Conservation (phyloP, 2,797 vertebrate species). For the Salmo trutta region DNA sequence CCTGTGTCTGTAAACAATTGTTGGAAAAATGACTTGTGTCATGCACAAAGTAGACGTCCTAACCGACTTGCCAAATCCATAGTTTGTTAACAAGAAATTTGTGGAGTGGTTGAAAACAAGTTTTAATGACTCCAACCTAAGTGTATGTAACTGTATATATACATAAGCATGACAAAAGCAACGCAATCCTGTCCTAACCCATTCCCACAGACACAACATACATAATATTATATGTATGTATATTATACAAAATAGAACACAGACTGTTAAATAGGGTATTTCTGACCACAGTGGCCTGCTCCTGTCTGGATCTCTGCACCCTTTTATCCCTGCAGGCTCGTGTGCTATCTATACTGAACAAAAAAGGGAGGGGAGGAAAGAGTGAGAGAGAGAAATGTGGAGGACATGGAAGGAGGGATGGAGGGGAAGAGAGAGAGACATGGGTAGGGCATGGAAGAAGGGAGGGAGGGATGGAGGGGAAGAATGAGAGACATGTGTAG, state of each 20-base stretch:
- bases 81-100: too few species aligned
- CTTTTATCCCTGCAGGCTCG: background rate
- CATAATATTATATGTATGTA: background rate
- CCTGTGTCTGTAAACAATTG: too few species aligned
- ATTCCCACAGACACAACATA: background rate
- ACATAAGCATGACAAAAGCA: background rate
- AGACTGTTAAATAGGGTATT: background rate
- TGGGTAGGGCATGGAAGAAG: too few species aligned
- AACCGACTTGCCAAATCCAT: too few species aligned
- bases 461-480: background rate
- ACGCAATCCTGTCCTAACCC: background rate
- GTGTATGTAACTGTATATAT: background rate
- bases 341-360: background rate
- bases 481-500: background rate
- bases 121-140: too few species aligned
- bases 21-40: too few species aligned
- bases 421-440: background rate
- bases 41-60: too few species aligned
- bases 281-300: background rate
- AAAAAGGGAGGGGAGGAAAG: too few species aligned
- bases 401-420: background rate
- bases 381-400: background rate
- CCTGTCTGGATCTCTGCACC: background rate
- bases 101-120: too few species aligned
- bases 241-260: background rate